Percentiles rank a stretch among this genome's conserved stretches.
phyloP scores from a whole-genome alignment of 2,113 vertebrate species.

The Poeciliopsis turrubarensis region DNA sequence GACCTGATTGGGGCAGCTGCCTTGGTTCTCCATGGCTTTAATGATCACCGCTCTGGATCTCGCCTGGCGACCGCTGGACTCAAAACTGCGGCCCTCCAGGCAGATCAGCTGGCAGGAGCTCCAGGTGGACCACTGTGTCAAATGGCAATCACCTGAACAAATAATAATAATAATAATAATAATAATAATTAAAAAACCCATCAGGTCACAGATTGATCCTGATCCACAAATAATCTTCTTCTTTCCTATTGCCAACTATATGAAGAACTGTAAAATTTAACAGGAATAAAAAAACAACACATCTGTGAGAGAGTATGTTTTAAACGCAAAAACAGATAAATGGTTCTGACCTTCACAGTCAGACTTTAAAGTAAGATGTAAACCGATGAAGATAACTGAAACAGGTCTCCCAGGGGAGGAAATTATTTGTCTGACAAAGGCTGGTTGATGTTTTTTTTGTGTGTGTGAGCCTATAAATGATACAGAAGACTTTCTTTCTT shows the following conservation, averaged over 20 bases:
- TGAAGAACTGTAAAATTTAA: slow-evolving; percentile 53
- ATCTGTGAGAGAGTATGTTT: slow-evolving; percentile 48
- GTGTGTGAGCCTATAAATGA: slow-evolving; percentile 29
- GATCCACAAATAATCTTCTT: slow-evolving; percentile 6
- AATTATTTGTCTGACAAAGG: not conserved
- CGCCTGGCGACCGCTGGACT: slow-evolving; percentile 86
- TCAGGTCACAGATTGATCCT: slow-evolving; percentile 10
- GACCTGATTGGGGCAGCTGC: slow-evolving; percentile 87
- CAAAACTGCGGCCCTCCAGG: slow-evolving; percentile 91
- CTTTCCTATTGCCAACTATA: slow-evolving; percentile 20
- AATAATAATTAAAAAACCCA: slow-evolving; percentile 5
- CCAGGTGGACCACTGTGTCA: slow-evolving; percentile 95
- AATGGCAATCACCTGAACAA: slow-evolving; percentile 90
- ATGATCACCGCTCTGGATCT: slow-evolving; percentile 89
- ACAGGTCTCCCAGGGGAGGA: slow-evolving; percentile 43
- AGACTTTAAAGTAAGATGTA: slow-evolving; percentile 40
- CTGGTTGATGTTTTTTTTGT: slow-evolving; percentile 13
- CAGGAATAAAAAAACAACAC: slow-evolving; percentile 47
- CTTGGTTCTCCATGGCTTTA: slow-evolving; percentile 87
- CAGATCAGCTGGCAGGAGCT: slow-evolving; percentile 94
- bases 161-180: not conserved
- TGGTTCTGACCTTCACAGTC: not conserved
- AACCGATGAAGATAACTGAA: slow-evolving; percentile 48
- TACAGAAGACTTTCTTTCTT: slow-evolving; percentile 28
- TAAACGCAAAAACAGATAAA: slow-evolving; percentile 44